Conservation (phyloP, 1,140 invertebrate species). For the Condylostylus longicornis region DNA sequence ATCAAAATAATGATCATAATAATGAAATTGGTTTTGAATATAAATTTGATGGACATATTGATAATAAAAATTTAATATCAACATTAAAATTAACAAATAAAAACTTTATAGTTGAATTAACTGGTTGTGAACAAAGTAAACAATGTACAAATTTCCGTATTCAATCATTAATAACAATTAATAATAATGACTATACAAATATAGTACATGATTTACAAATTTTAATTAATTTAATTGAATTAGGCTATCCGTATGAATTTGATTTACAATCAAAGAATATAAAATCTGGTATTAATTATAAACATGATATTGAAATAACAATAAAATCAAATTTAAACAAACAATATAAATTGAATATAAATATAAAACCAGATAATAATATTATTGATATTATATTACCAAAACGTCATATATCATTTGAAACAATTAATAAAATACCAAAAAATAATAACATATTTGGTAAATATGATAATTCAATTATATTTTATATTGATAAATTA, state of each 20-base stretch:
- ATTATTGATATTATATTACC: constrained; percentile 46
- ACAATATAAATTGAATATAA: constrained; percentile 51
- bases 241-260: constrained; percentile 54
- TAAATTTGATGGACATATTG: constrained; percentile 36
- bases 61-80: constrained; percentile 37
- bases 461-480: constrained; percentile 33
- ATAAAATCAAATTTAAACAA: constrained; percentile 47
- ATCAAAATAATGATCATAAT: constrained; percentile 38
- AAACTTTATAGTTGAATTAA: constrained; percentile 48
- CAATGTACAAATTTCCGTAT: constrained; percentile 56
- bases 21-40: constrained; percentile 47
- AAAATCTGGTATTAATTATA: constrained; percentile 38
- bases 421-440: constrained; percentile 34
- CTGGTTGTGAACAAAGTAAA: constrained; percentile 60
- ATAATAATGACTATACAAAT: constrained; percentile 18
- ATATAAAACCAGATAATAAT: constrained; percentile 41
- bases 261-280: constrained; percentile 46
- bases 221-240: constrained; percentile 49
- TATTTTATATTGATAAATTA: constrained; percentile 53
- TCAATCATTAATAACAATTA: constrained; percentile 32
- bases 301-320: constrained; percentile 51
- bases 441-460: constrained; percentile 23
- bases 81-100: constrained; percentile 53
- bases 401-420: constrained; percentile 44
- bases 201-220: constrained; percentile 40